phyloP scores from a whole-genome alignment of 2,797 vertebrate genomes.

The Pelodytes ibericus region DNA sequence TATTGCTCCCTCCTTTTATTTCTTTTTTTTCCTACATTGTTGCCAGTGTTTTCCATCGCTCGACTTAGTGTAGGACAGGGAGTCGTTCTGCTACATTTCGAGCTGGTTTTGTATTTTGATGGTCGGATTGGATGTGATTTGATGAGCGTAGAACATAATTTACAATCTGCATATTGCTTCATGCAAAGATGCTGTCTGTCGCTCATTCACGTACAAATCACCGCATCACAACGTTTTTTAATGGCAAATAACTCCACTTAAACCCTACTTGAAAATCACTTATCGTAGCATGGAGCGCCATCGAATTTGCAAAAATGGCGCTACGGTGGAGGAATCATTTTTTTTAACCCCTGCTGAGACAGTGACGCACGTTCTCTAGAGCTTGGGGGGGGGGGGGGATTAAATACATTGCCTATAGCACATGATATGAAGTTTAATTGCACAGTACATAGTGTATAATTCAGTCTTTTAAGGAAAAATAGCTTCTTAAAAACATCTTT shows the following conservation, averaged over 20 bases:
- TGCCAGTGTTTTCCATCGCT: not conserved
- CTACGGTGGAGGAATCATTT: not conserved
- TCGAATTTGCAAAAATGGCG: not conserved
- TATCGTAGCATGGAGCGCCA: slow-evolving; percentile 11
- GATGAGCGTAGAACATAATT: slow-evolving; percentile 6
- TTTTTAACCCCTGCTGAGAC: not conserved
- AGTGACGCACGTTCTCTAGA: no score
- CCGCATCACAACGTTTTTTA: slow-evolving; percentile 14
- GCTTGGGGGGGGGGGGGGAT: no score
- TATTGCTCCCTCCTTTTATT: slow-evolving; percentile 42
- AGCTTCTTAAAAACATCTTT: no score
- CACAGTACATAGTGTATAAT: no score
- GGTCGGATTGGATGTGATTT: slow-evolving; percentile 3
- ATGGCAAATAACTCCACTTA: slow-evolving; percentile 17
- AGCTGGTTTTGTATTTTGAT: not conserved
- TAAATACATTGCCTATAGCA: no score
- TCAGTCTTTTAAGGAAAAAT: no score
- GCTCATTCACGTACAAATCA: slow-evolving; percentile 18
- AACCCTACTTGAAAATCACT: slow-evolving; percentile 25
- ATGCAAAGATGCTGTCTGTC: slow-evolving; percentile 13
- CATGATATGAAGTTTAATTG: no score
- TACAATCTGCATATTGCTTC: slow-evolving; percentile 22
- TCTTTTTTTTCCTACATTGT: not conserved
- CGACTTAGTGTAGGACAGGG: slow-evolving; percentile 18
- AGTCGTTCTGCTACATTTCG: slow-evolving; percentile 9